phyloP scores from a whole-genome alignment of 1,140 invertebrate genomes.

The Chionoecetes opilio region DNA sequence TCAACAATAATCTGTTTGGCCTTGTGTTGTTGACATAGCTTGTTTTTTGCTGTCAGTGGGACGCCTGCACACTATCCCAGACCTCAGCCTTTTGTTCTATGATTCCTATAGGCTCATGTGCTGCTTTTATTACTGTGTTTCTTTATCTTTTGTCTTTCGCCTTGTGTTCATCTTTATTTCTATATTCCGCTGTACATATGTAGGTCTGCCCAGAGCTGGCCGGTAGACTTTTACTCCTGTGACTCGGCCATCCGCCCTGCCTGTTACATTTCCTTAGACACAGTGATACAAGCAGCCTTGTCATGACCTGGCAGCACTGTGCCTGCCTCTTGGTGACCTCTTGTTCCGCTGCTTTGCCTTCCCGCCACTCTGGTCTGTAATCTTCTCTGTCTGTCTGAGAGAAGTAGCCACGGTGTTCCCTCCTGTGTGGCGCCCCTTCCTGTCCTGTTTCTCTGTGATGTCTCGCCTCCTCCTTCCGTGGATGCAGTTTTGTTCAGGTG shows the following conservation, averaged over 20 bases:
- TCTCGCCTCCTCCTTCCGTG: conserved; percentile 75
- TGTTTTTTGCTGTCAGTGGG: conserved; percentile 32
- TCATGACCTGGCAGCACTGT: conserved; percentile 50
- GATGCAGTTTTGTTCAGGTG: conserved; percentile 78
- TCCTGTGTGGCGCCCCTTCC: conserved; percentile 53
- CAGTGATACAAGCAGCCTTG: conserved; percentile 46
- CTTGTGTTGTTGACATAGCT: conserved; percentile 28
- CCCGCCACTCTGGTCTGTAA: conserved; percentile 35
- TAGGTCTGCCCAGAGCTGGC: not conserved
- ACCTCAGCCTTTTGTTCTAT: conserved; percentile 43
- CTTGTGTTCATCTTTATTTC: not conserved
- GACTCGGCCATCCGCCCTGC: conserved; percentile 53
- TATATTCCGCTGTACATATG: not conserved
- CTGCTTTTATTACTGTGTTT: conserved; percentile 7
- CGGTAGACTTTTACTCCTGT: conserved; percentile 19
- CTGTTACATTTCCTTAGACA: conserved; percentile 50
- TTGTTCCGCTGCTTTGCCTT: conserved; percentile 51
- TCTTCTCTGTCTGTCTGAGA: conserved; percentile 58
- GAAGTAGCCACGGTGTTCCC: conserved; percentile 50
- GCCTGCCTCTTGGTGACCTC: conserved; percentile 61
- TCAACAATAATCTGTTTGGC: conserved; percentile 10
- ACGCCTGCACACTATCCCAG: not conserved
- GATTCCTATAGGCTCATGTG: conserved; percentile 70
- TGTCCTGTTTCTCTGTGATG: conserved; percentile 64
- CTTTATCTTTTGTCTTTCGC: not conserved